Conservation (phyloP, 2,113 vertebrate species). For the Aldabrachelys gigantea region DNA sequence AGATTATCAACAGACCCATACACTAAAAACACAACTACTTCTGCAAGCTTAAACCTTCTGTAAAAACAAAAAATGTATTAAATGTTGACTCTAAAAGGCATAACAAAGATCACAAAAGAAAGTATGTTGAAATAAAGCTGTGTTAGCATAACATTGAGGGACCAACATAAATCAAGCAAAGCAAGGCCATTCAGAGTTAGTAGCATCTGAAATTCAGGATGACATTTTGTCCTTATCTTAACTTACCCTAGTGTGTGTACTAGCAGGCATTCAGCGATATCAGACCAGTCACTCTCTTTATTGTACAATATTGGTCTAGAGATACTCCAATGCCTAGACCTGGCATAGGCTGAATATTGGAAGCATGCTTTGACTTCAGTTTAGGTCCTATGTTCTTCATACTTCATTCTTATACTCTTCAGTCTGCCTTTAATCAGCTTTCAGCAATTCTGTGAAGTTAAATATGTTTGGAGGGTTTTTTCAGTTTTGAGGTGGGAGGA, state of each 20-base stretch:
- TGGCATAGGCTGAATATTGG: neutral
- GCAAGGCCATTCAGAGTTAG: neutral
- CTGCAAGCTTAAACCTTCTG: slow-evolving; percentile 53
- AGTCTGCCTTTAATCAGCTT: neutral
- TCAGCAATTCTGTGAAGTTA: neutral
- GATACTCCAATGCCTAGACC: neutral
- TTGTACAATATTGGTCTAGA: neutral
- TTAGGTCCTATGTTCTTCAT: neutral
- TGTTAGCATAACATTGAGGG: neutral
- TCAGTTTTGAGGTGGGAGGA: neutral
- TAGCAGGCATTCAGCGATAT: neutral
- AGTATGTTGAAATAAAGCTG: neutral
- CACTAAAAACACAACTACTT: slow-evolving; percentile 55
- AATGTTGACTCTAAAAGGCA: slow-evolving; percentile 25
- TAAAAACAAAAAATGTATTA: slow-evolving; percentile 34
- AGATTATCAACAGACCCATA: slow-evolving; percentile 46
- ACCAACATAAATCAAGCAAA: slow-evolving; percentile 38
- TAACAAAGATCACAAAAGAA: neutral
- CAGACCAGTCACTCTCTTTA: neutral
- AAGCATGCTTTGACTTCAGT: neutral
- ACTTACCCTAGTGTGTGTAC: neutral
- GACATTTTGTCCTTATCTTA: neutral
- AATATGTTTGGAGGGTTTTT: neutral
- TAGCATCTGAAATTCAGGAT: neutral
- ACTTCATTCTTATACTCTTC: neutral